Conservation (phyloP, 2,888 invertebrate genomes). For the Meliscaeva auricollis region DNA sequence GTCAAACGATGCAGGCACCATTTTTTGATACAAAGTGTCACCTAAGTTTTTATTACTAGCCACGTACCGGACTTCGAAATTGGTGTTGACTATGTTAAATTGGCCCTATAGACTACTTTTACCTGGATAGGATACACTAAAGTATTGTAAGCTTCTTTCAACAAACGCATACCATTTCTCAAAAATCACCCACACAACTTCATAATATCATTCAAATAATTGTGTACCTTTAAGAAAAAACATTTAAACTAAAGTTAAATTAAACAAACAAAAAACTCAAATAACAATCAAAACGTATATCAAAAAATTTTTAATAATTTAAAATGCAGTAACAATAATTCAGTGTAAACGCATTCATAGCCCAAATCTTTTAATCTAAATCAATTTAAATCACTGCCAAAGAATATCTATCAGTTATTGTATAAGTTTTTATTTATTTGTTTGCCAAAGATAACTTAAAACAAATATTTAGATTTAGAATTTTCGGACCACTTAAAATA, state of each 20-base stretch:
- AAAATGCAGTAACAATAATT: slow-evolving; percentile 20
- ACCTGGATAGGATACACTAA: too few relatives aligned
- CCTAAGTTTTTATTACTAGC: too few relatives aligned
- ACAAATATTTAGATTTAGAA: slow-evolving; percentile 7
- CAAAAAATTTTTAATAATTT: slow-evolving; percentile 25
- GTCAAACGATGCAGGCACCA: too few relatives aligned
- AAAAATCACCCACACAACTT: slow-evolving; percentile 28
- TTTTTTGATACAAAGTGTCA: too few relatives aligned
- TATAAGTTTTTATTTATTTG: not conserved
- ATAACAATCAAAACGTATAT: slow-evolving; percentile 44
- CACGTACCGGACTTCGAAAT: too few relatives aligned
- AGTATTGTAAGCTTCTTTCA: not conserved
- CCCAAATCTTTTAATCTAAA: slow-evolving; percentile 1
- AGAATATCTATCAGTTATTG: not conserved
- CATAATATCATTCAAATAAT: slow-evolving; percentile 69
- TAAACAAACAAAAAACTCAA: not conserved
- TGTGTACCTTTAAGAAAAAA: slow-evolving; percentile 71
- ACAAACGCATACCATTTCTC: not conserved
- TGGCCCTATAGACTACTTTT: too few relatives aligned
- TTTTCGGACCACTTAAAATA: slow-evolving; percentile 66
- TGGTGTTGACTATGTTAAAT: too few relatives aligned
- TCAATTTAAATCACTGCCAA: slow-evolving; percentile 53
- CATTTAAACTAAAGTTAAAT: slow-evolving; percentile 46
- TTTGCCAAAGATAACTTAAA: slow-evolving; percentile 5
- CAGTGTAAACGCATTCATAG: not conserved